Conservation (phyloP, 2,797 vertebrate genomes). For the Hirundo rustica region DNA sequence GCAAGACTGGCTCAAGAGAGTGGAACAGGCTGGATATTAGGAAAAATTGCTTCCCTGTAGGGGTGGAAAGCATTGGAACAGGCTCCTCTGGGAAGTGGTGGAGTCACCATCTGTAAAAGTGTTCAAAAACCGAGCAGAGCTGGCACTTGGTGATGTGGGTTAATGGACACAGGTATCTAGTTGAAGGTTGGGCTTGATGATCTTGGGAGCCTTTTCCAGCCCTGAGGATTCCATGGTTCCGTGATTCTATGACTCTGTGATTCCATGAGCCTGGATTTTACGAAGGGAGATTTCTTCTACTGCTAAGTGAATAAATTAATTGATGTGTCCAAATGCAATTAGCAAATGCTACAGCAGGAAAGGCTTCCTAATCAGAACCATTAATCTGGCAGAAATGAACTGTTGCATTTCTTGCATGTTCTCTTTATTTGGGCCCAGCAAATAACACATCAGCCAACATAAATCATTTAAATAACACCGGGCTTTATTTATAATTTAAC, state of each 20-base stretch:
- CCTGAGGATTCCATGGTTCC: background rate
- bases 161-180: background rate
- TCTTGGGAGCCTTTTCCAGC: background rate
- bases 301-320: background rate
- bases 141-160: background rate
- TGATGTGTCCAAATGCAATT: background rate
- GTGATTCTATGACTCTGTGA: background rate
- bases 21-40: background rate
- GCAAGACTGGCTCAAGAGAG: fast-evolving
- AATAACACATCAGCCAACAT: background rate
- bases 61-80: background rate
- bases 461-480: fast-evolving
- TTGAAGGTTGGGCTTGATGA: background rate
- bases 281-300: background rate
- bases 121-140: background rate
- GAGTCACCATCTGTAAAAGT: background rate
- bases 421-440: background rate
- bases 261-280: background rate
- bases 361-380: background rate
- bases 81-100: background rate
- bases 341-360: background rate
- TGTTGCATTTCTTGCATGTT: background rate
- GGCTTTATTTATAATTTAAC: background rate
- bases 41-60: background rate
- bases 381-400: constrained; percentile 6